Percentiles rank a stretch among this genome's conserved stretches.
Evolutionary conservation across 2,888 invertebrate genomes (phyloP).

Genomic region (Cistogaster globosa): DNA sequence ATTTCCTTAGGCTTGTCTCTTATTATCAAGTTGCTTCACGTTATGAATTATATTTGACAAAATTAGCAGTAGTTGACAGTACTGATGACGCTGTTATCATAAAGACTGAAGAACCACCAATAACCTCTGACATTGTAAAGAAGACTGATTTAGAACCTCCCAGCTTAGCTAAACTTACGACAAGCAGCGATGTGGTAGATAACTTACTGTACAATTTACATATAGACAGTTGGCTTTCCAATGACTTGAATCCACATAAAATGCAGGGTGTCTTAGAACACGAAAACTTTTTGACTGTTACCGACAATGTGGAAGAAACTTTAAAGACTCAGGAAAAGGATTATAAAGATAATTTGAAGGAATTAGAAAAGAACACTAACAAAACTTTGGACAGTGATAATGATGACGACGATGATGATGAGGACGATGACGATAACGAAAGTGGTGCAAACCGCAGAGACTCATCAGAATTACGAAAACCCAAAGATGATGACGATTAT

Average conservation of each 20-base stretch:
- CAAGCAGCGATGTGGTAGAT: conserved; percentile 59
- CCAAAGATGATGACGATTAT: conserved; percentile 80
- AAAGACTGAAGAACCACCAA: conserved; percentile 63
- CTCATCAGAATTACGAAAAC: conserved; percentile 79
- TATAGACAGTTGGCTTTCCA: conserved; percentile 77
- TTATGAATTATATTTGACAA: conserved; percentile 32
- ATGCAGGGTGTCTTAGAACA: conserved; percentile 50
- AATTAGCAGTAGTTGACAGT: background rate
- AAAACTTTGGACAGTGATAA: conserved; percentile 28
- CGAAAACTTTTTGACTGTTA: conserved; percentile 55
- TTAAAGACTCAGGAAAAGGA: conserved; percentile 66
- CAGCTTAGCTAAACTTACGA: conserved; percentile 50
- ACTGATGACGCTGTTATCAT: conserved; percentile 32
- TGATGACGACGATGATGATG: conserved; percentile 82
- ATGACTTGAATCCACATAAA: conserved; percentile 69
- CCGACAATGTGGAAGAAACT: too few relatives aligned
- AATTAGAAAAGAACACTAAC: conserved; percentile 53
- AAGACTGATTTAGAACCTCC: conserved; percentile 76
- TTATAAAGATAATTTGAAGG: conserved; percentile 63
- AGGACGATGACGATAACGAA: conserved; percentile 83
- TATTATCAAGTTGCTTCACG: conserved; percentile 50
- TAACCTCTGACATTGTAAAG: conserved; percentile 59
- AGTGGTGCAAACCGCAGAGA: conserved; percentile 80
- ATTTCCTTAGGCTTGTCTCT: conserved; percentile 53
- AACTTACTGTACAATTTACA: conserved; percentile 75